Conservation (phyloP, 2,888 invertebrate species). For the Bhutanitis thaidina region DNA sequence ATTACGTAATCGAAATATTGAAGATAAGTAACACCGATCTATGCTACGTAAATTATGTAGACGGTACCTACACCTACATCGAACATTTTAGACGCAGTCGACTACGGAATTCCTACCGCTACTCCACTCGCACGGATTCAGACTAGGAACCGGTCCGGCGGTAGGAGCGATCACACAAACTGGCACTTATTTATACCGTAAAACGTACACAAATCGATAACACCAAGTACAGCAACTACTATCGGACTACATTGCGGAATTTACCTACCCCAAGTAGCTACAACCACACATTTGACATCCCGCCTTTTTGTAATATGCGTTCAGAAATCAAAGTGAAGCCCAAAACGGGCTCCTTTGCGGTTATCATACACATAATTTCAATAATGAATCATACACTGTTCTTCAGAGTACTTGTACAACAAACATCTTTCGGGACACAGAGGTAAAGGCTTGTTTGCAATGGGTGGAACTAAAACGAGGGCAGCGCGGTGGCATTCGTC, state of each 20-base stretch:
- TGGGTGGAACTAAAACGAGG: slow-evolving; percentile 57
- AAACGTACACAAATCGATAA: slow-evolving; percentile 76
- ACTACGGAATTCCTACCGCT: slow-evolving; percentile 43
- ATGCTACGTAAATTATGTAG: slow-evolving; percentile 35
- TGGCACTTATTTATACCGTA: slow-evolving; percentile 71
- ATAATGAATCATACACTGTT: slow-evolving; percentile 66
- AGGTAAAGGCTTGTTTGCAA: slow-evolving; percentile 67
- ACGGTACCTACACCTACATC: not conserved
- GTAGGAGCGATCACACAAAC: slow-evolving; percentile 65
- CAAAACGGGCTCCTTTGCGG: slow-evolving; percentile 8
- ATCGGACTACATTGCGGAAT: slow-evolving; percentile 34
- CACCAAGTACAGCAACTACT: slow-evolving; percentile 45
- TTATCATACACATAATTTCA: slow-evolving; percentile 52
- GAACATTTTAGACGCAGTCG: not conserved
- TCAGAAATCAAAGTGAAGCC: slow-evolving; percentile 27
- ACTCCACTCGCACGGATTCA: slow-evolving; percentile 50
- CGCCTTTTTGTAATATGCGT: slow-evolving; percentile 46
- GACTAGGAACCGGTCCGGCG: slow-evolving; percentile 62
- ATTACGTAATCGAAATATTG: slow-evolving; percentile 49
- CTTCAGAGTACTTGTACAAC: slow-evolving; percentile 43
- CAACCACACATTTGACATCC: slow-evolving; percentile 35
- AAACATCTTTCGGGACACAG: slow-evolving; percentile 59
- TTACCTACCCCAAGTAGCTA: too few relatives aligned
- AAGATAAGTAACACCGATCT: slow-evolving; percentile 23
- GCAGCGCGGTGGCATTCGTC: slow-evolving; percentile 73